These are phyloP conservation scores for Thymelicus sylvestris DNA, from an alignment of 2,888 invertebrate genomes.

Conservation along the genomic window DNA sequence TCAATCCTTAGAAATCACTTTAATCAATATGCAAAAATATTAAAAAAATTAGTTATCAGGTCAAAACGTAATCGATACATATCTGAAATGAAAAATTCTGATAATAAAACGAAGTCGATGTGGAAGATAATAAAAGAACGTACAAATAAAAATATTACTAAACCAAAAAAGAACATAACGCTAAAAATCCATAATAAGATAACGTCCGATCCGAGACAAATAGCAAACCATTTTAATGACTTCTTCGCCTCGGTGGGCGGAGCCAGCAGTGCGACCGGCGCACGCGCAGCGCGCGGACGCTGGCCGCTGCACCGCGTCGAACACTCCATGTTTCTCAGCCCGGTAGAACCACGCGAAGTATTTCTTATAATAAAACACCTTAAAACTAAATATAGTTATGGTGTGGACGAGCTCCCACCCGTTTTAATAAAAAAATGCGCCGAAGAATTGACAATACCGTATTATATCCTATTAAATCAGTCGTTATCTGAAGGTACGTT, in stretches of 20 bases:
- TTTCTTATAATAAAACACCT: not conserved
- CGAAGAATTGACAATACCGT: conserved; percentile 2
- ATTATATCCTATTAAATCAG: conserved; percentile 5
- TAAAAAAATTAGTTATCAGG: not conserved
- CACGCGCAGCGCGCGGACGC: not conserved
- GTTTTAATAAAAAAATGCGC: conserved; percentile 14
- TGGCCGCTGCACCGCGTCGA: not conserved
- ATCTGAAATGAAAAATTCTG: conserved; percentile 5
- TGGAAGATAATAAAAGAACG: conserved; percentile 22
- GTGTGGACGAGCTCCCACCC: conserved; percentile 12
- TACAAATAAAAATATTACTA: conserved; percentile 9
- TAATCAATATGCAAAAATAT: not conserved
- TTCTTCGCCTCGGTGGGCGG: conserved; percentile 25
- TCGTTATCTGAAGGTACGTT: conserved; percentile 11
- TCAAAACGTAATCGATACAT: conserved; percentile 3
- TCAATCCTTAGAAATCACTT: not conserved
- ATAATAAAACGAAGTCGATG: conserved; percentile 16
- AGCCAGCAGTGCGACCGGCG: not conserved
- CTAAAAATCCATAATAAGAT: conserved; percentile 5
- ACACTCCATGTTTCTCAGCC: not conserved
- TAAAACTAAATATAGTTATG: conserved; percentile 12
- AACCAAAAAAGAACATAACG: conserved; percentile 5
- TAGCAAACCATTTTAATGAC: conserved; percentile 17
- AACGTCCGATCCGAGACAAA: not conserved
- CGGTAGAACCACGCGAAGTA: not conserved